phyloP scores from a whole-genome alignment of 1,140 invertebrate species.

The Bombus picipes region DNA sequence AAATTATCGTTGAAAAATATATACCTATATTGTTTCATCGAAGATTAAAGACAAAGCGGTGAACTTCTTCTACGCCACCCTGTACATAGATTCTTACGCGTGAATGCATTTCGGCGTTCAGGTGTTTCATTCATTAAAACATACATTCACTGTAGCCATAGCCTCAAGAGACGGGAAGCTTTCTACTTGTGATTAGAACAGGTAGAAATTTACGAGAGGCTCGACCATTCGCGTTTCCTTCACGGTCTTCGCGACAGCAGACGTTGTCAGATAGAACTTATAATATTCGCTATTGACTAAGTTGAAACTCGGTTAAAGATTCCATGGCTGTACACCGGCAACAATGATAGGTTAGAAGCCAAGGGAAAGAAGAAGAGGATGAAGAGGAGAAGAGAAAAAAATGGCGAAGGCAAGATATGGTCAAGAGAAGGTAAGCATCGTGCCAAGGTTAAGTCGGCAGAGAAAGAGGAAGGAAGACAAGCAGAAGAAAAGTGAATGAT shows the following conservation, averaged over 20 bases:
- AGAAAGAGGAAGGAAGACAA: constrained; percentile 34
- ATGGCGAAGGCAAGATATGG: constrained; percentile 6
- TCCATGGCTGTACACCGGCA: background rate
- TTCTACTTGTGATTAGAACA: background rate
- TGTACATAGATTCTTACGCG: too few relatives aligned
- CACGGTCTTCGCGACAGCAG: constrained; percentile 14
- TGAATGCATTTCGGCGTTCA: too few relatives aligned
- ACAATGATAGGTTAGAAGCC: background rate
- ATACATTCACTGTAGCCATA: too few relatives aligned
- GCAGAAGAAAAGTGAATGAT: constrained; percentile 58
- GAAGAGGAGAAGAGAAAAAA: background rate
- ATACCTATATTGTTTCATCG: too few relatives aligned
- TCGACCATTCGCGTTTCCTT: background rate
- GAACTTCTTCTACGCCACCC: too few relatives aligned
- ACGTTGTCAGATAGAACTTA: background rate
- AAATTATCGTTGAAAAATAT: too few relatives aligned
- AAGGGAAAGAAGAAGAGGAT: background rate
- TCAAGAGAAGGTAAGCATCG: constrained; percentile 32
- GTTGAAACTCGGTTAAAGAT: background rate
- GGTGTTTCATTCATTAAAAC: too few relatives aligned
- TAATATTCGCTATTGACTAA: background rate
- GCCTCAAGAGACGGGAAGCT: too few relatives aligned
- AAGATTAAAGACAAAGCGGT: too few relatives aligned
- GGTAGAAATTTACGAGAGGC: background rate
- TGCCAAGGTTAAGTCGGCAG: constrained; percentile 27